phyloP scores from a whole-genome alignment of 2,113 vertebrate genomes.

The Cyanoramphus novaezelandiae region DNA sequence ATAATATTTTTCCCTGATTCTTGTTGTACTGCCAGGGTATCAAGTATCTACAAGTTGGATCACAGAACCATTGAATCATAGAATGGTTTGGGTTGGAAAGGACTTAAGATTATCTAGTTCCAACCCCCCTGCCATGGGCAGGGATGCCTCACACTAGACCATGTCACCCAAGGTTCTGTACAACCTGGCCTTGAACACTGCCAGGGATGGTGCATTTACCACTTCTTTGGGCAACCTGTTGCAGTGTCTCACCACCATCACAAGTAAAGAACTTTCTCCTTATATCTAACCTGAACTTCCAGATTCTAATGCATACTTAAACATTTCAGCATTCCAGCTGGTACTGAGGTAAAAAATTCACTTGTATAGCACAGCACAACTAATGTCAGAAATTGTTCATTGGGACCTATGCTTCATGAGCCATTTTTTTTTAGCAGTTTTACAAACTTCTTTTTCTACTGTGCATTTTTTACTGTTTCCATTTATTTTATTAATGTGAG shows the following conservation, averaged over 20 bases:
- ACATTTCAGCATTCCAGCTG: not conserved
- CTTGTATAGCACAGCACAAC: not conserved
- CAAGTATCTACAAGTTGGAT: not conserved
- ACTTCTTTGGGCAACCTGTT: not conserved
- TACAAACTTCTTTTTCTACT: not conserved
- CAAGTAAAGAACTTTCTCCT: not conserved
- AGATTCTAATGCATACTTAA: not conserved
- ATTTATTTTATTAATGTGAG: not conserved
- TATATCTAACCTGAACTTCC: not conserved
- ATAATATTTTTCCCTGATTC: not conserved
- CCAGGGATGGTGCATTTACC: not conserved
- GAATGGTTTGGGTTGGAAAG: not conserved
- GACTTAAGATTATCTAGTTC: not conserved
- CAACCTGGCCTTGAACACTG: not conserved
- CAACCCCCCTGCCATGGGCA: not conserved
- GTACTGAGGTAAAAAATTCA: not conserved
- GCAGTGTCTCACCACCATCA: not conserved
- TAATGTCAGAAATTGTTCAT: not conserved
- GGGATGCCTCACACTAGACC: not conserved
- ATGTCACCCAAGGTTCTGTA: not conserved
- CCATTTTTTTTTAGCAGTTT: not conserved
- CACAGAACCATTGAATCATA: not conserved
- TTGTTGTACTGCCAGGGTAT: not conserved
- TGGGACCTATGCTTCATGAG: not conserved
- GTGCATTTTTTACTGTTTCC: not conserved